Percentiles rank a stretch among this genome's conserved stretches.
phyloP scores from a whole-genome alignment of 2,797 vertebrate species.

The Huso huso region DNA sequence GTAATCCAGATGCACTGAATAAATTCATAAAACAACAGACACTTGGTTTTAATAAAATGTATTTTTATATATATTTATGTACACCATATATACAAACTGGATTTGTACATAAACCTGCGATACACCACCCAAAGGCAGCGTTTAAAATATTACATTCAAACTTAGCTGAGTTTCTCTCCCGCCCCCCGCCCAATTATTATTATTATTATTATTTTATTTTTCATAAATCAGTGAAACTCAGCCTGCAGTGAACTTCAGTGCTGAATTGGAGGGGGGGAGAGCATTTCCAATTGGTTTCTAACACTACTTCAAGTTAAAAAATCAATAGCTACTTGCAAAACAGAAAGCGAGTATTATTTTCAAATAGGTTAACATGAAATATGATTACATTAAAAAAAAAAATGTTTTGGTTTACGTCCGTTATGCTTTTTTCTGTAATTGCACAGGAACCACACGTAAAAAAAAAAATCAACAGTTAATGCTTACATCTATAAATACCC shows the following conservation, averaged over 20 bases:
- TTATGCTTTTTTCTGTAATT: constrained; percentile 30
- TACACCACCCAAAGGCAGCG: constrained; percentile 46
- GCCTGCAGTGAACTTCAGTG: too few species aligned
- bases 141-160: constrained; percentile 38
- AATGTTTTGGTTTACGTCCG: constrained; percentile 42
- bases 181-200: too few species aligned
- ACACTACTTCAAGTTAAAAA: constrained; percentile 27
- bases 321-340: constrained; percentile 42
- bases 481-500: too few species aligned
- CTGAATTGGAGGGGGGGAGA: too few species aligned
- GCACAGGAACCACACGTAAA: constrained; percentile 31
- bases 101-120: constrained; percentile 60
- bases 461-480: background rate
- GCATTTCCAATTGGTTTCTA: too few species aligned
- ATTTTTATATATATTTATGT: constrained; percentile 41
- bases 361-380: constrained; percentile 7
- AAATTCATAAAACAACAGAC: background rate
- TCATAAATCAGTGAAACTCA: too few species aligned
- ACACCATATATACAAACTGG: constrained; percentile 56
- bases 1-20: too few species aligned
- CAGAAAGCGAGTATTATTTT: constrained; percentile 24
- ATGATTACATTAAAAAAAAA: constrained; percentile 13
- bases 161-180: background rate
- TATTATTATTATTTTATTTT: too few species aligned
- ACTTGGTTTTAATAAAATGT: constrained; percentile 35